Evolutionary conservation across 2,113 vertebrate genomes (phyloP).

Genomic region (Tragelaphus strepsiceros): DNA sequence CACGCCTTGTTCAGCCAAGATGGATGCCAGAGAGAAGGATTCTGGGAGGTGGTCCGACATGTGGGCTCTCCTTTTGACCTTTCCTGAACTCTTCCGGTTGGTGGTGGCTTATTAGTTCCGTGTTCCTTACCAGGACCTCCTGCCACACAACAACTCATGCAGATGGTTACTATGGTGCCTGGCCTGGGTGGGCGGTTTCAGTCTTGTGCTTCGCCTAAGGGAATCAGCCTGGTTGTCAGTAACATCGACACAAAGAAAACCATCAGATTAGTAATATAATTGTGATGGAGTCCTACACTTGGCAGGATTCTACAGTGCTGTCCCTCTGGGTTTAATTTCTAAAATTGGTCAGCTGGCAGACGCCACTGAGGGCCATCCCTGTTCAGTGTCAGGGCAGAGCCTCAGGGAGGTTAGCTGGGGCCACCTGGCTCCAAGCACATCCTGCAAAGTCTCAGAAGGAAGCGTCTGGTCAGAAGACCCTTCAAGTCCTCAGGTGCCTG

Average conservation of each 20-base stretch:
- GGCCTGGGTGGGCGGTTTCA: background rate
- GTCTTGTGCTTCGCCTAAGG: fast-evolving
- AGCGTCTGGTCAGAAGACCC: background rate
- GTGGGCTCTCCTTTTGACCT: background rate
- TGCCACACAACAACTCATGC: fast-evolving
- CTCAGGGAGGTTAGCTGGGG: too few relatives aligned
- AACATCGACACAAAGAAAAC: background rate
- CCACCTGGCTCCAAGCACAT: too few relatives aligned
- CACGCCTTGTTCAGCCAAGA: background rate
- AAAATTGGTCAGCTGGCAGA: background rate
- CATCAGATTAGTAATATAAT: background rate
- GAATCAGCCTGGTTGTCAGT: background rate
- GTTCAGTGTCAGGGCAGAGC: too few relatives aligned
- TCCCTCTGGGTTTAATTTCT: background rate
- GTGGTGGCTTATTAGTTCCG: background rate
- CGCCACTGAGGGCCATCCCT: fast-evolving
- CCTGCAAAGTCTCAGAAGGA: background rate
- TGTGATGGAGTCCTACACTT: background rate
- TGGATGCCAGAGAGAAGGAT: background rate
- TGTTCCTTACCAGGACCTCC: background rate
- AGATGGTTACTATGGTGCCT: background rate
- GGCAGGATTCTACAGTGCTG: fast-evolving
- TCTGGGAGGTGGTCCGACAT: background rate
- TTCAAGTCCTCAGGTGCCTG: fast-evolving
- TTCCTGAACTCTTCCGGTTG: background rate